Evolutionary conservation across 2,113 vertebrate species (phyloP), one percentile per base, ranked within the genome.

Genomic region (Asarcornis scutulata): DNA sequence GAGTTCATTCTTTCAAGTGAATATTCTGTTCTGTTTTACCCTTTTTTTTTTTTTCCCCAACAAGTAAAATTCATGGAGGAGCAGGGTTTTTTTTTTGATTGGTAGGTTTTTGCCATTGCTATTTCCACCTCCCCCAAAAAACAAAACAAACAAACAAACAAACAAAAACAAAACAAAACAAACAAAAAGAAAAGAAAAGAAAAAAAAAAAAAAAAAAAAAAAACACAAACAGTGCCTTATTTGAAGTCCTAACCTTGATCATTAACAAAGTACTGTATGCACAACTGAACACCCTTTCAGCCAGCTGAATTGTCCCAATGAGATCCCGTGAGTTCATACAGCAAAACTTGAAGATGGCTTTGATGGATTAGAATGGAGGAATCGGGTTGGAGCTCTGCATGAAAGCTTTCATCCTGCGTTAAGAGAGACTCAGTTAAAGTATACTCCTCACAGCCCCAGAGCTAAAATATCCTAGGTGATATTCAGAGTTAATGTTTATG

Each of bases 11-110:
- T 81, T 85, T 53, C 12, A 76, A 31, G 31, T 66, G 17, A 17
- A 40, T 4, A 46, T 81, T 29, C 22, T 0, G 0, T 55, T 60
- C 13, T 9, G 3, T n/a, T 73, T 82, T 59, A 6, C 3, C 58
- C 69, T 22, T 22, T 22, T 48, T 50, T 1, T 1, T 3, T 60
- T 59, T 66, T 69, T 40, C 23, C 46, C 34, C 46, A 7, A 36
- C 2, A 2, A 23, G 7, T 63, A 8, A 62, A 58, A 53, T 9
- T 52, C 4, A 50, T 55, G 18, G 34, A 76, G 60, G 4, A 52
- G 25, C 7, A 48, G 15, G 36, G 17, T 44, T 44, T 44, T 48
- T 44, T 44, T 48, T 44, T 73, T 29, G 1, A 4, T 36, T 72
- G 6, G 0, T 48, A 59, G 15, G 4, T 38, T 38, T 52, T 32